Conservation (phyloP, 1,140 invertebrate genomes). For the Drosophila gunungcola region DNA sequence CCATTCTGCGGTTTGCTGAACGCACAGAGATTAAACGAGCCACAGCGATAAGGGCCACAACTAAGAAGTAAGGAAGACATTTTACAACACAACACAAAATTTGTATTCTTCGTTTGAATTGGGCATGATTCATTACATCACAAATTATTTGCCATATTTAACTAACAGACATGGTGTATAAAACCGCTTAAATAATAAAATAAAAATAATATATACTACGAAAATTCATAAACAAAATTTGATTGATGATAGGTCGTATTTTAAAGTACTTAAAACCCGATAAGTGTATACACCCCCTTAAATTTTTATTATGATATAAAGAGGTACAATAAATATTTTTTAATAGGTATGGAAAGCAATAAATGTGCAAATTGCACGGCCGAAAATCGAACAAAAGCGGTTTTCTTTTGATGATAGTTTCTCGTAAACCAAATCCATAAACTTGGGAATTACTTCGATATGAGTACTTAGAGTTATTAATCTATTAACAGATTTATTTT, state of each 20-base stretch:
- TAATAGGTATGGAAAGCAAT: no score
- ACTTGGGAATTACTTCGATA: not conserved
- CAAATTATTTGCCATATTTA: not conserved
- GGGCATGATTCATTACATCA: not conserved
- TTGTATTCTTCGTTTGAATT: no score
- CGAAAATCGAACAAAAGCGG: not conserved
- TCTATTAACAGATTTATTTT: slow-evolving; percentile 11
- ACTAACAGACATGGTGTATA: no score
- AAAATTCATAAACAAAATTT: no score
- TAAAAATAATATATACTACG: no score
- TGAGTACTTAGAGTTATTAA: not conserved
- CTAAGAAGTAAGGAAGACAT: not conserved
- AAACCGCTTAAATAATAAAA: no score
- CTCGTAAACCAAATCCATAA: not conserved
- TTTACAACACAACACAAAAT: not conserved
- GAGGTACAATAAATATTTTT: no score
- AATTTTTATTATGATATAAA: no score
- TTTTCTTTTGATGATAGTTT: not conserved
- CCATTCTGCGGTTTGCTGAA: slow-evolving; percentile 52
- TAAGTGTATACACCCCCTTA: no score
- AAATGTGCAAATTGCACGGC: no score
- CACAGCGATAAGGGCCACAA: not conserved
- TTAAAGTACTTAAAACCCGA: no score
- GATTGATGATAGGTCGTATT: no score
- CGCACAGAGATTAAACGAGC: slow-evolving; percentile 9